These are phyloP conservation scores for Pterocles burchelli DNA, from an alignment of 2,113 vertebrate genomes.

Conservation along the genomic window DNA sequence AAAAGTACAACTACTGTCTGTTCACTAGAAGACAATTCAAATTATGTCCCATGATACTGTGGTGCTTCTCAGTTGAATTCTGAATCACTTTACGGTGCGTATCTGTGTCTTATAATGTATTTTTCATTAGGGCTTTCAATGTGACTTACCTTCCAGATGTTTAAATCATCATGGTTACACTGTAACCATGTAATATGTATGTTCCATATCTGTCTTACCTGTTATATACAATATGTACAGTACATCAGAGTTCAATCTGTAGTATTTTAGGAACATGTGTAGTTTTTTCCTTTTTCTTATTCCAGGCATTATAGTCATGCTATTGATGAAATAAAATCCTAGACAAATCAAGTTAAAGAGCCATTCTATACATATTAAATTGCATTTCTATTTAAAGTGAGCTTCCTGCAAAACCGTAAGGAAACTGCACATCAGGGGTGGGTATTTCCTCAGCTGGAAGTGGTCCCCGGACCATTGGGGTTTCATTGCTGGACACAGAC, in stretches of 20 bases:
- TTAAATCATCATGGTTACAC: not conserved
- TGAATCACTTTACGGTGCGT: not conserved
- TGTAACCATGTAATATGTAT: not conserved
- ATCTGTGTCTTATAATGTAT: not conserved
- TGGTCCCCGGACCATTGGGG: accelerated
- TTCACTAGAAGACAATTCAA: not conserved
- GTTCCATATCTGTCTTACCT: not conserved
- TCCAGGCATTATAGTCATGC: not conserved
- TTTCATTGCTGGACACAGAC: not conserved
- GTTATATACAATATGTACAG: not conserved
- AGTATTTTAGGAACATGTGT: not conserved
- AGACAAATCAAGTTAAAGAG: not conserved
- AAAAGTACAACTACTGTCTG: not conserved
- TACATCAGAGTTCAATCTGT: not conserved
- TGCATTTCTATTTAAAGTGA: not conserved
- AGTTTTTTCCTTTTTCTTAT: not conserved
- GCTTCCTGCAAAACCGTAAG: not conserved
- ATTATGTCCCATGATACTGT: not conserved
- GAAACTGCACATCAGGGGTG: too few species aligned
- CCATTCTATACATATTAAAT: not conserved
- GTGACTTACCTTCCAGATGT: not conserved
- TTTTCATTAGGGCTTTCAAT: not conserved
- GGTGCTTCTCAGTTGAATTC: not conserved
- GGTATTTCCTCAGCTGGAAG: not conserved
- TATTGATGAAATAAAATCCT: not conserved